Base-by-base conservation (phyloP, 1,140 invertebrate species). In the Orchesella cincta region DNA sequence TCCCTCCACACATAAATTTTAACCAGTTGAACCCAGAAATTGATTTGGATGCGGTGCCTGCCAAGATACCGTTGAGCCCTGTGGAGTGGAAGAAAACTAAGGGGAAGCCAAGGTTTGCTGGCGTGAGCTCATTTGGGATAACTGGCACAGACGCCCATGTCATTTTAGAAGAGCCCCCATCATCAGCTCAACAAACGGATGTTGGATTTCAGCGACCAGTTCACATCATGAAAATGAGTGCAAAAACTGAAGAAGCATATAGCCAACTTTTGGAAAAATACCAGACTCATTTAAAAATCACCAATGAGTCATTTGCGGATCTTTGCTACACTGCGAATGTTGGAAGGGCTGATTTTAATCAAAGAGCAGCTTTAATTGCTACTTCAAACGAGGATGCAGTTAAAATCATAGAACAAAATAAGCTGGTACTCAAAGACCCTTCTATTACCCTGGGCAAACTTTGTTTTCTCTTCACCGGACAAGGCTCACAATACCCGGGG, bases 101-200 rank as follows among this genome's bases (percentile, higher is more conserved):
- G 12, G 72, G 34, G 3, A 34, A 36, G 36, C 52, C 29, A 28
- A 64, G 74, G 67, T 39, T 76, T 5, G 54, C 57, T 64, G 57
- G 57, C 5, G 33, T 80, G 2, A 80, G 57, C 28, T 80, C 76
- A 0, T 80, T 80, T 76, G 76, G 79, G 23, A 73, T 80, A 3
- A 76, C 72, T 62, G 79, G 79, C 71, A 46, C 79, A 1, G 75
- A 80, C 33, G 76, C 74, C 16, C 79, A 80, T 52, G 36, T 75
- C 64, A 74, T 80, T 35, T 23, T 80, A 18, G 35, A 77, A 34
- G 76, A 80, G 62, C 8, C 8, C 5, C 57, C 77, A 20, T 51
- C 51, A 12, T 26, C 23, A 14, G 18, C 31, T 29, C 23, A 8
- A 16, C 8, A 20, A 34, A 12, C 14, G 16, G 36, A 20, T 12